These are phyloP conservation scores for Cygnus atratus DNA, from an alignment of 2,113 vertebrate species.

Conservation along the genomic window DNA sequence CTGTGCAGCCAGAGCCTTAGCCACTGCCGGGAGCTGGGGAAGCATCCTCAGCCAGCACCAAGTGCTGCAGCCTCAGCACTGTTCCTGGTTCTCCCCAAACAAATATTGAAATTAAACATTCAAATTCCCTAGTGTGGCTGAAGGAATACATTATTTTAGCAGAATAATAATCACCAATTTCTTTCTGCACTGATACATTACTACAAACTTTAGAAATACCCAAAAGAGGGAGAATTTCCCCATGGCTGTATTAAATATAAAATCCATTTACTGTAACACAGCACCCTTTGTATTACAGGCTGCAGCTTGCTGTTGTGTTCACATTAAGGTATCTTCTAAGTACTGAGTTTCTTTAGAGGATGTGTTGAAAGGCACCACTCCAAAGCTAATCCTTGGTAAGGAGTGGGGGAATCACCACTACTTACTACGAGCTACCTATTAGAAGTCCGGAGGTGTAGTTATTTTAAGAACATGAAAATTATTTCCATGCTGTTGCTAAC, in stretches of 20 bases:
- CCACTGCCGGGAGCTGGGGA: not conserved
- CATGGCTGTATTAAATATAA: not conserved
- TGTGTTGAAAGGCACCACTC: not conserved
- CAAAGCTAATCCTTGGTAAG: not conserved
- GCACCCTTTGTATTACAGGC: not conserved
- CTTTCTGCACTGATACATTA: not conserved
- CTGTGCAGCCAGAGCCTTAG: not conserved
- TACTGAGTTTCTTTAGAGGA: not conserved
- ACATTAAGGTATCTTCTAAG: not conserved
- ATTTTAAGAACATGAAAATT: not conserved
- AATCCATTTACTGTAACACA: not conserved
- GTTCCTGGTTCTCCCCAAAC: not conserved
- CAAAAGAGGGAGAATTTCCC: not conserved
- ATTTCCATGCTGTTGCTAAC: not conserved
- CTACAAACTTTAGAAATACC: not conserved
- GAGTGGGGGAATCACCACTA: not conserved
- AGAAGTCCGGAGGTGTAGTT: not conserved
- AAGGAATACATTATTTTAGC: not conserved
- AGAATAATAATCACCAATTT: slow-evolving; percentile 17
- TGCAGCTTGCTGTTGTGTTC: not conserved
- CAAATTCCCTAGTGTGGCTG: not conserved
- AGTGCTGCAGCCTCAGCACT: not conserved
- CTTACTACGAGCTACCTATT: not conserved
- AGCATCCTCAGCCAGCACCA: not conserved
- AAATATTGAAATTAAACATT: slow-evolving; percentile 6